Evolutionary conservation across 2,888 invertebrate species (phyloP).

Genomic region (Mylabris sibirica): DNA sequence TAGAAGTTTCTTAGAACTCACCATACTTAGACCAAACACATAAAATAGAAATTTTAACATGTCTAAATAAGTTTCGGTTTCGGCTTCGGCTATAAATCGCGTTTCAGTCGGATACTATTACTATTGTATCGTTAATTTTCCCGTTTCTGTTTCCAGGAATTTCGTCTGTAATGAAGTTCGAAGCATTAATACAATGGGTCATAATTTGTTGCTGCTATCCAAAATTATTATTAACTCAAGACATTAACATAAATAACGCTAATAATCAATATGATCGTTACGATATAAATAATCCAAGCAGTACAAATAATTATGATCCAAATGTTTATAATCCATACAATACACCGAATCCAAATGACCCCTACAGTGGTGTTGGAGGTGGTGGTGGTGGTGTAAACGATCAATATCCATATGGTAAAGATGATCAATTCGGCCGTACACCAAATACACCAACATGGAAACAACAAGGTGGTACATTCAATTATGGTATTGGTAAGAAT

Average conservation of each 20-base stretch:
- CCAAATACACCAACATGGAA: conserved; percentile 34
- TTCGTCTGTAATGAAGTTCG: conserved; percentile 42
- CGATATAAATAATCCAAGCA: conserved; percentile 40
- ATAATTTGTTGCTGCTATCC: conserved; percentile 39
- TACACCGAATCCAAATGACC: conserved; percentile 31
- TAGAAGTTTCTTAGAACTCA: no score
- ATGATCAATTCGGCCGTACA: conserved; percentile 34
- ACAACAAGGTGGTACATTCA: conserved; percentile 29
- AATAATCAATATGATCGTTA: conserved; percentile 37
- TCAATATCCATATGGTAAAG: conserved; percentile 34
- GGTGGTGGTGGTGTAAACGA: conserved; percentile 22
- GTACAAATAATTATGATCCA: conserved; percentile 35
- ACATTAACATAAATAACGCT: conserved; percentile 39
- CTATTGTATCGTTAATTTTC: background rate
- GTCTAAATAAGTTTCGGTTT: no score
- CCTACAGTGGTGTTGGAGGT: conserved; percentile 9
- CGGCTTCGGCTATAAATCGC: background rate
- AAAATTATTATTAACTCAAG: conserved; percentile 42
- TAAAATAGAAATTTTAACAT: no score
- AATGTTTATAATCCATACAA: conserved; percentile 31
- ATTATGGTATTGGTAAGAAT: conserved; percentile 33
- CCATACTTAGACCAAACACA: no score
- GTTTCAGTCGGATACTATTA: no score
- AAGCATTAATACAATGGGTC: conserved; percentile 37
- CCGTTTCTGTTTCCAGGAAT: conserved; percentile 30